Percentiles rank a stretch among this genome's conserved stretches.
Evolutionary conservation across 2,797 vertebrate species (phyloP).

Genomic region (Parauchenoglanis punctatus): DNA sequence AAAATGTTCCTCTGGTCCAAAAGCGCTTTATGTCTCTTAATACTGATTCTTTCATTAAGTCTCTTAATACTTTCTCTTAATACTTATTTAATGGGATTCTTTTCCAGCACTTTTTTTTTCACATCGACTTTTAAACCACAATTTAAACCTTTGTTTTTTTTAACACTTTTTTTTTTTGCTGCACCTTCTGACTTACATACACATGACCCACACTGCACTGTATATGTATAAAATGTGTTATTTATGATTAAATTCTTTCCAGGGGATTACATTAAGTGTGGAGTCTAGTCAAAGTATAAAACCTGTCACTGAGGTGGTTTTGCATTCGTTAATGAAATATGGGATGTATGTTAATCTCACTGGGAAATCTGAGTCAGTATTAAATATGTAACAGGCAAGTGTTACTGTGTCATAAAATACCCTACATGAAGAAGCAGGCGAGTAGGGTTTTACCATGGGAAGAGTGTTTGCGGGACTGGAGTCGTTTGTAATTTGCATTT

Average conservation of each 20-base stretch:
- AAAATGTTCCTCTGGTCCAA: too few relatives aligned
- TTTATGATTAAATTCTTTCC: conserved; percentile 10
- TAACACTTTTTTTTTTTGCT: not conserved
- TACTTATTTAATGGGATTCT: not conserved
- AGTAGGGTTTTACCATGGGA: not conserved
- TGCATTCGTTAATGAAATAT: conserved; percentile 8
- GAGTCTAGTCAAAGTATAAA: not conserved
- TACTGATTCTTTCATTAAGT: too few relatives aligned
- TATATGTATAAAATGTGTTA: not conserved
- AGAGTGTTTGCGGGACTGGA: not conserved
- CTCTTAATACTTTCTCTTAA: too few relatives aligned
- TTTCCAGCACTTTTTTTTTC: not conserved
- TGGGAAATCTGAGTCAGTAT: not conserved
- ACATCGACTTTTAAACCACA: not conserved
- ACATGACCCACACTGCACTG: too few relatives aligned
- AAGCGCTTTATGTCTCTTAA: too few relatives aligned
- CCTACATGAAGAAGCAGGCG: conserved; percentile 10
- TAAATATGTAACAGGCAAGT: conserved; percentile 23
- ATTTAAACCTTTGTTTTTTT: not conserved
- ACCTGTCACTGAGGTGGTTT: not conserved
- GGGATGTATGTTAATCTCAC: conserved; percentile 4
- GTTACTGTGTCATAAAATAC: conserved; percentile 9
- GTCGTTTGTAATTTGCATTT: conserved; percentile 9
- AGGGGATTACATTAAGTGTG: not conserved
- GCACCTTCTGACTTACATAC: not conserved